Percentiles rank a stretch among this genome's conserved stretches.
Evolutionary conservation across 2,888 invertebrate species (phyloP).

Genomic region (Lumbricus terrestris): DNA sequence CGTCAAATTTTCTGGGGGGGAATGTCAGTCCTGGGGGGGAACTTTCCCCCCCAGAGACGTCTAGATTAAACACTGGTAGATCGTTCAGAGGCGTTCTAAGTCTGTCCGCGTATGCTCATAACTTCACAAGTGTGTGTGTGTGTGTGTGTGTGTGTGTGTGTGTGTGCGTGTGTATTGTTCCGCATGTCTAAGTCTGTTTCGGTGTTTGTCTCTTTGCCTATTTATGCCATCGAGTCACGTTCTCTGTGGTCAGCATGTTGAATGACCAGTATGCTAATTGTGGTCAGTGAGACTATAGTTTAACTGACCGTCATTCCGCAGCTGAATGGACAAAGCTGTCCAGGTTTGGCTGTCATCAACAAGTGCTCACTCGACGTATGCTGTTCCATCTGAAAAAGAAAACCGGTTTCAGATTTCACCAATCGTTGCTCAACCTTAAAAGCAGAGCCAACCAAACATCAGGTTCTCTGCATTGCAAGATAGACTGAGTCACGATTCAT

Average conservation of each 20-base stretch:
- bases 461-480: not conserved
- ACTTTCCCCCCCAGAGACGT: too few relatives aligned
- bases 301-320: not conserved
- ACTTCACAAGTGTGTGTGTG: too few relatives aligned
- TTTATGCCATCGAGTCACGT: not conserved
- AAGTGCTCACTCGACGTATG: not conserved
- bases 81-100: too few relatives aligned
- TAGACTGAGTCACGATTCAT: not conserved
- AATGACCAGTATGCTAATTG: not conserved
- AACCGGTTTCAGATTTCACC: not conserved
- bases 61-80: too few relatives aligned
- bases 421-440: not conserved
- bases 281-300: constrained; percentile 3
- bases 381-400: not conserved
- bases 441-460: not conserved
- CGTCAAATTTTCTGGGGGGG: too few relatives aligned
- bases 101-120: too few relatives aligned
- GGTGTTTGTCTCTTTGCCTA: not conserved
- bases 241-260: not conserved
- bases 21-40: too few relatives aligned
- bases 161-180: not conserved
- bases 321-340: not conserved
- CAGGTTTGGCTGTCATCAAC: not conserved
- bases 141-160: not conserved
- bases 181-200: not conserved